Conservation (phyloP, 2,113 vertebrate species). For the Psittacula cyanocephala region DNA sequence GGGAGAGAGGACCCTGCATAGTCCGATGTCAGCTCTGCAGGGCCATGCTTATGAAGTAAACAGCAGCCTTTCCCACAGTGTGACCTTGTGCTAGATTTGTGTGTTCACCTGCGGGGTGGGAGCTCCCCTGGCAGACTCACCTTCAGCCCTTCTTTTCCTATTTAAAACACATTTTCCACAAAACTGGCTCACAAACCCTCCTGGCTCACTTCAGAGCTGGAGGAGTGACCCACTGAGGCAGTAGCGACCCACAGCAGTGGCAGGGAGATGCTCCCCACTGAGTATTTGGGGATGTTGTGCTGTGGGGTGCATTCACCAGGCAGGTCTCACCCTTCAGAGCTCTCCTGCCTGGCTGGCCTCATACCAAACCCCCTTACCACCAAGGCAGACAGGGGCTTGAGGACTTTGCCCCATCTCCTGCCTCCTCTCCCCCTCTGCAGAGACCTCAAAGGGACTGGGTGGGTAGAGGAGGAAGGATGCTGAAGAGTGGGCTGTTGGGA, state of each 20-base stretch:
- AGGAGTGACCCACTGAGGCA: accelerated
- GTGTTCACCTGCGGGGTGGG: not conserved
- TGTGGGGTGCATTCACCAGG: not conserved
- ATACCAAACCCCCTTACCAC: not conserved
- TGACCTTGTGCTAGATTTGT: not conserved
- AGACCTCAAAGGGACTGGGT: not conserved
- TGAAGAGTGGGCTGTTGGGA: not conserved
- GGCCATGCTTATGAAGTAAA: not conserved
- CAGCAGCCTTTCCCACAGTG: not conserved
- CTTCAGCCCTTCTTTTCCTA: not conserved
- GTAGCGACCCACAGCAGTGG: not conserved
- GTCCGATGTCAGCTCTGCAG: not conserved
- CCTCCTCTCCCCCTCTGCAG: not conserved
- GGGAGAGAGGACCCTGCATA: not conserved
- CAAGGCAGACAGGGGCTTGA: too few relatives aligned
- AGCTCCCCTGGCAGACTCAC: not conserved
- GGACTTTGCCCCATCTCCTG: not conserved
- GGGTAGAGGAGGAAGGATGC: not conserved
- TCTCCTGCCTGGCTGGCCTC: not conserved
- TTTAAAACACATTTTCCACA: not conserved
- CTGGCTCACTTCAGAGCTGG: not conserved
- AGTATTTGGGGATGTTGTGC: not conserved
- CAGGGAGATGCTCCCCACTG: not conserved
- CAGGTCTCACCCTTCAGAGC: not conserved
- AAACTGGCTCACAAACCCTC: not conserved